These are phyloP conservation scores for Aldabrachelys gigantea DNA, from an alignment of 2,113 vertebrate species.

Conservation along the genomic window DNA sequence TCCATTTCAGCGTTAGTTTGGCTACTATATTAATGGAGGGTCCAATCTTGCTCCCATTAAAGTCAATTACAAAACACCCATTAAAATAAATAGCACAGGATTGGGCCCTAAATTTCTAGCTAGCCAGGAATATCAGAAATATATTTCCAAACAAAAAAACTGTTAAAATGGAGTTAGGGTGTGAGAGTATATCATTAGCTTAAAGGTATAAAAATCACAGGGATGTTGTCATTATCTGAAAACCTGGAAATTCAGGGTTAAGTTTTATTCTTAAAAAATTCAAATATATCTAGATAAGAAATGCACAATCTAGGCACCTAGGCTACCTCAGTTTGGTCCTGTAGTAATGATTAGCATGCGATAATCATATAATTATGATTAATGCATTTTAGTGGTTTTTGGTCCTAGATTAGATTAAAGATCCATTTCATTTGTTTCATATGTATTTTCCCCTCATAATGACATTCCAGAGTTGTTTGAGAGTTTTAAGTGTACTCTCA, in stretches of 20 bases:
- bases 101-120: not conserved
- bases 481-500: not conserved
- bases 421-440: not conserved
- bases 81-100: not conserved
- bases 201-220: not conserved
- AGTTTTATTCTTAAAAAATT: not conserved
- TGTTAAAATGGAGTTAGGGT: not conserved
- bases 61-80: not conserved
- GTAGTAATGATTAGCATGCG: not conserved
- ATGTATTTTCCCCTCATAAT: not conserved
- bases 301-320: not conserved
- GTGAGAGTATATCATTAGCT: not conserved
- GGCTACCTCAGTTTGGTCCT: not conserved
- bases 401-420: not conserved
- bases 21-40: not conserved
- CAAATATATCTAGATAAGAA: not conserved
- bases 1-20: not conserved
- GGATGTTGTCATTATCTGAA: not conserved
- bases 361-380: not conserved
- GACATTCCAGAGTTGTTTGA: not conserved
- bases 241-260: not conserved
- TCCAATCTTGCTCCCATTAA: not conserved
- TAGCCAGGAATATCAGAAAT: not conserved
- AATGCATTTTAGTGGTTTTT: not conserved
- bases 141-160: not conserved